Conservation (phyloP, 2,797 vertebrate genomes). For the Xenentodon cancila region DNA sequence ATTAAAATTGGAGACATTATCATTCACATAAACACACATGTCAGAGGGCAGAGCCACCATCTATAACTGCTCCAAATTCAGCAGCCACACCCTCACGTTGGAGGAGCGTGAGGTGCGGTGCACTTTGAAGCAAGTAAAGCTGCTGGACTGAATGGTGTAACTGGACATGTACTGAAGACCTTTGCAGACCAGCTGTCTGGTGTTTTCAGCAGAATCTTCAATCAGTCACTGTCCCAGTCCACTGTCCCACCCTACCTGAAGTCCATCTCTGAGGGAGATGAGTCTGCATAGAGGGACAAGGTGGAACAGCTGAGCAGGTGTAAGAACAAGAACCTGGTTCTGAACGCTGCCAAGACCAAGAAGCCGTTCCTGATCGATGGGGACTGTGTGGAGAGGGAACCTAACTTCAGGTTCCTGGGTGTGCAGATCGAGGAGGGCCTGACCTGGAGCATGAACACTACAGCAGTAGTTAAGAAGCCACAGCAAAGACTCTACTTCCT, state of each 20-base stretch:
- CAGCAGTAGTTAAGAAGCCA: too few species aligned
- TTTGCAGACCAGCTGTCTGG: background rate
- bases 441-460: too few species aligned
- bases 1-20: constrained; percentile 29
- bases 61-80: background rate
- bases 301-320: too few species aligned
- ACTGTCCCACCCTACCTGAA: background rate
- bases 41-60: background rate
- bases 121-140: background rate
- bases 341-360: too few species aligned
- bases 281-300: too few species aligned
- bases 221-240: background rate
- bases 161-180: background rate
- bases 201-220: background rate
- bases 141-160: background rate
- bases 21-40: constrained; percentile 66
- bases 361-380: too few species aligned
- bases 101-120: background rate
- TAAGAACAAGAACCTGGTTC: too few species aligned
- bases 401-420: too few species aligned
- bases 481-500: too few species aligned
- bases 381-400: too few species aligned
- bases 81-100: background rate
- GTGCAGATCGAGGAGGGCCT: too few species aligned
- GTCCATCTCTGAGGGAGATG: too few species aligned